Percentiles rank a stretch among this genome's conserved stretches.
Conservation (phyloP, 2,888 invertebrate species). For the Andrena trimmerana region DNA sequence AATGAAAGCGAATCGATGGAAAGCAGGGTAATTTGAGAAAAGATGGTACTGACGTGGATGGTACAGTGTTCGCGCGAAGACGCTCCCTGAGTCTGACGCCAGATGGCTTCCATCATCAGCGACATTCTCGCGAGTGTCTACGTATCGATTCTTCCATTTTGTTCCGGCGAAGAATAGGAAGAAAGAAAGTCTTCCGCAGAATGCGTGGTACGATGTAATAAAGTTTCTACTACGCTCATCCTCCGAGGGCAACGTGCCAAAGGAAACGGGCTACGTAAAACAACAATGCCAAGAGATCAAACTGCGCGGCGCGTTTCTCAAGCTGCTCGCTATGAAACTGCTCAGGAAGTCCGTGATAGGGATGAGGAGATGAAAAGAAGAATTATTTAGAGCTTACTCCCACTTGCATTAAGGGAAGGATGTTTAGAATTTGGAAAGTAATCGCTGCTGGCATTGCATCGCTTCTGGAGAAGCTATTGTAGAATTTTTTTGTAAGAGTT, state of each 20-base stretch:
- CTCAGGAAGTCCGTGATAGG: background rate
- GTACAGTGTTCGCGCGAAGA: background rate
- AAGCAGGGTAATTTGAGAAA: background rate
- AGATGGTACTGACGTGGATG: background rate
- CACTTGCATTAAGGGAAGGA: no score
- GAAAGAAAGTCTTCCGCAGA: background rate
- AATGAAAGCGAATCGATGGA: background rate
- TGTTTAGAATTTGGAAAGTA: no score
- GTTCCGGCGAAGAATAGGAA: background rate
- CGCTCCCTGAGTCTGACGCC: background rate
- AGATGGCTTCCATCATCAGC: slow-evolving; percentile 6
- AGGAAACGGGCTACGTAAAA: slow-evolving; percentile 14
- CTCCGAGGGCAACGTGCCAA: slow-evolving; percentile 22
- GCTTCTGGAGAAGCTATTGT: no score
- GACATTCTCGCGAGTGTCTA: background rate
- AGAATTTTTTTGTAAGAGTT: no score
- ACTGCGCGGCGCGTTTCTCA: background rate
- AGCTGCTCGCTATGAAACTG: slow-evolving; percentile 8
- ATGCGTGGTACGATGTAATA: background rate
- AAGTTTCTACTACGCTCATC: slow-evolving; percentile 10
- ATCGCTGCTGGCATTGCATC: no score
- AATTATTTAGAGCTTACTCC: no score
- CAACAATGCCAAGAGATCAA: slow-evolving; percentile 24
- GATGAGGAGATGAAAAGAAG: no score
- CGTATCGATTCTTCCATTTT: background rate